Evolutionary conservation across 2,113 vertebrate species (phyloP).

Genomic region (Pangasianodon gigas): DNA sequence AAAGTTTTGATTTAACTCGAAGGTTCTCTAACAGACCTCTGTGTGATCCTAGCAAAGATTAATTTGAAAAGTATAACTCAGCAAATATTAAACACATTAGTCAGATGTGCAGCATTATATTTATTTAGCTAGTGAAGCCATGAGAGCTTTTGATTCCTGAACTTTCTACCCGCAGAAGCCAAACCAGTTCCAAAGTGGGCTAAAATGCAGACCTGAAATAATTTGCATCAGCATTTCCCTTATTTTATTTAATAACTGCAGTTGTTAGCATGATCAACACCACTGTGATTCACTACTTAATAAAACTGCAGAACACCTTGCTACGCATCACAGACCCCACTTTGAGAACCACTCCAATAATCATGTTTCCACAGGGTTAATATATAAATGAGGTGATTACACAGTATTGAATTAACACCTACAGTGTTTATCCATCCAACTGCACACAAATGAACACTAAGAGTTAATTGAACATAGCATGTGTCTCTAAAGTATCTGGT

Average conservation of each 20-base stretch:
- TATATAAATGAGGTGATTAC: not conserved
- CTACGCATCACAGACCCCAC: not conserved
- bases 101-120: not conserved
- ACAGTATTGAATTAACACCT: not conserved
- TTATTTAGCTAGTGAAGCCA: not conserved
- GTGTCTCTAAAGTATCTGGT: not conserved
- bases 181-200: not conserved
- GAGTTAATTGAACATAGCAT: no score
- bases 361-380: not conserved
- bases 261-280: not conserved
- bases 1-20: not conserved
- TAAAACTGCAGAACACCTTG: not conserved
- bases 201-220: not conserved
- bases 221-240: not conserved
- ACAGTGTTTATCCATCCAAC: not conserved
- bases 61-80: not conserved
- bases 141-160: not conserved
- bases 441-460: not conserved
- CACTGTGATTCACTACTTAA: not conserved
- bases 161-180: not conserved
- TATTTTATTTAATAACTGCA: not conserved
- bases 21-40: not conserved
- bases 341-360: not conserved
- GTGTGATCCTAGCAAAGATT: not conserved
- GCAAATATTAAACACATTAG: not conserved